Conservation (phyloP, 2,888 invertebrate genomes). For the Drosophila picticornis region DNA sequence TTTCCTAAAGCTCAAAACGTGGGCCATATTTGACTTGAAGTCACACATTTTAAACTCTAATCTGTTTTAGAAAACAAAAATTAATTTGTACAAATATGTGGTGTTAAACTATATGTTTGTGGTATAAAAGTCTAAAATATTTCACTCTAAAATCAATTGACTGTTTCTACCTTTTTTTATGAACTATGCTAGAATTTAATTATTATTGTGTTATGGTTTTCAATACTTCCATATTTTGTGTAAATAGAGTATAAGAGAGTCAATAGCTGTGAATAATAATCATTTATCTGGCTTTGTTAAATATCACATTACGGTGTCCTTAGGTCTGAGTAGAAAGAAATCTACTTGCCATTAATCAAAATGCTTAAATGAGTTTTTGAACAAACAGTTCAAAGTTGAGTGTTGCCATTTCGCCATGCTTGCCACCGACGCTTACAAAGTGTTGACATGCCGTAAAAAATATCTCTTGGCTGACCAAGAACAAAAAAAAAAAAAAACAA, state of each 20-base stretch:
- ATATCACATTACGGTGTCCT: conserved; percentile 7
- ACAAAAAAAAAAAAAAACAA: conserved; percentile 16
- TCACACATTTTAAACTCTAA: background rate
- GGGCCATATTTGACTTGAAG: background rate
- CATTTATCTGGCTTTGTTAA: conserved; percentile 6
- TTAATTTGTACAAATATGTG: background rate
- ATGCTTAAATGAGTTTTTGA: conserved; percentile 48
- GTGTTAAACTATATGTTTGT: background rate
- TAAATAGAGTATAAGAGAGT: background rate
- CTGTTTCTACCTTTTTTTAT: background rate
- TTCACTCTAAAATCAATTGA: background rate
- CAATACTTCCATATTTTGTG: background rate
- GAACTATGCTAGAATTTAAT: background rate
- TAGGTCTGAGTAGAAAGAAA: conserved; percentile 8
- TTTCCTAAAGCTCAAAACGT: background rate
- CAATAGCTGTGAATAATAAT: background rate
- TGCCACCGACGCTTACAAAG: conserved; percentile 38
- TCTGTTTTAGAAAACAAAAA: background rate
- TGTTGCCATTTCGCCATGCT: background rate
- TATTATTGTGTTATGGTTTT: background rate
- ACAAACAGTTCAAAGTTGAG: conserved; percentile 29
- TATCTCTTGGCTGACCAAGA: conserved; percentile 16
- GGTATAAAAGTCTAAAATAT: background rate
- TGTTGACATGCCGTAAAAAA: conserved; percentile 62
- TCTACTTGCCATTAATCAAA: conserved; percentile 65